phyloP scores from a whole-genome alignment of 1,140 invertebrate species.

The Leptoteleia sp. region DNA sequence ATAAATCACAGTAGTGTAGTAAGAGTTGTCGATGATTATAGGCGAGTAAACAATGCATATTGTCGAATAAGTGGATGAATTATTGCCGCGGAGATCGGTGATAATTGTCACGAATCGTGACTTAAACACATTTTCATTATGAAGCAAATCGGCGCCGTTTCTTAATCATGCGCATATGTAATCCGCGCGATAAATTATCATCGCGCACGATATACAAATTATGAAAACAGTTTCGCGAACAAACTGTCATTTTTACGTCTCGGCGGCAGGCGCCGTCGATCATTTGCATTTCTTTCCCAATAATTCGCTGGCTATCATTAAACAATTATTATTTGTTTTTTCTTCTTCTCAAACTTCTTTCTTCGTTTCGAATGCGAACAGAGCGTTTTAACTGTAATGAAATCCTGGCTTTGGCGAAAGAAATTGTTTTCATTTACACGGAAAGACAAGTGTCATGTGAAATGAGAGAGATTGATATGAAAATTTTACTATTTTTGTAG shows the following conservation, averaged over 20 bases:
- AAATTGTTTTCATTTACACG: too few species aligned
- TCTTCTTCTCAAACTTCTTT: too few species aligned
- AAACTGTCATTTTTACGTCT: conserved; percentile 19
- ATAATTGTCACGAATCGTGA: conserved; percentile 61
- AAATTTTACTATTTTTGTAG: too few species aligned
- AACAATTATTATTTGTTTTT: conserved; percentile 44
- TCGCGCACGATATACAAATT: conserved; percentile 35
- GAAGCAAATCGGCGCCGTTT: conserved; percentile 37
- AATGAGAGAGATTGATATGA: too few species aligned
- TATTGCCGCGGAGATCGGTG: conserved; percentile 39
- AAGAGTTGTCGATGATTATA: conserved; percentile 53
- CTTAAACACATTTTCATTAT: conserved; percentile 54
- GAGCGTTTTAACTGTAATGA: too few species aligned
- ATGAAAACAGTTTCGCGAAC: conserved; percentile 53
- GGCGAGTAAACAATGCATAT: conserved; percentile 49
- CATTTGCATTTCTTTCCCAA: conserved; percentile 40
- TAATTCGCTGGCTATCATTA: conserved; percentile 34
- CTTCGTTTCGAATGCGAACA: too few species aligned
- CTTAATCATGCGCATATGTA: conserved; percentile 48
- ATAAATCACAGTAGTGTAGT: conserved; percentile 50
- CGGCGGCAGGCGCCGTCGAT: not conserved
- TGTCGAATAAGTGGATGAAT: conserved; percentile 54
- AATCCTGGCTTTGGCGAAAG: too few species aligned
- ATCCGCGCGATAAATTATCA: conserved; percentile 48
- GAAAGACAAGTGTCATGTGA: too few species aligned